phyloP scores from a whole-genome alignment of 1,140 invertebrate genomes.

The Oryzaephilus surinamensis region DNA sequence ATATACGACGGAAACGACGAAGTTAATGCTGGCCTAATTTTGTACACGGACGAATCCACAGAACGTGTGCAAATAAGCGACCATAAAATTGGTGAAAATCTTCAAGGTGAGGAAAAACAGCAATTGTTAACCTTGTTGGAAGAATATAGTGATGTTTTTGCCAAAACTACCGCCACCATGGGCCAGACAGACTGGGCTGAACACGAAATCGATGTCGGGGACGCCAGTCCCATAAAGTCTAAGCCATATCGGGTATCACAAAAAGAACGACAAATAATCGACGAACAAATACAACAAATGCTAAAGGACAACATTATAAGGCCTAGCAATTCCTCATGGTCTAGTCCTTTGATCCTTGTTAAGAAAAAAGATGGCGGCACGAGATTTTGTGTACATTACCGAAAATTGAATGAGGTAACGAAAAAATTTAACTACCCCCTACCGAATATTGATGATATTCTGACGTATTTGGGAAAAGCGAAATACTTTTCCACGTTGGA shows the following conservation, averaged over 20 bases:
- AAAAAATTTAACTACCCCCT: background rate
- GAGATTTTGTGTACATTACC: conserved; percentile 5
- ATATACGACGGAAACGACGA: no score
- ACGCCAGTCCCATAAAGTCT: conserved; percentile 13
- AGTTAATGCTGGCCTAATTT: no score
- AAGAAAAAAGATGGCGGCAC: conserved; percentile 6
- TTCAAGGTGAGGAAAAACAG: no score
- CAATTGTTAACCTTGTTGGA: no score
- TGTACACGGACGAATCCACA: no score
- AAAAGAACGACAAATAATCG: conserved; percentile 17
- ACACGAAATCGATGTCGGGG: background rate
- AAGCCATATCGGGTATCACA: conserved; percentile 20
- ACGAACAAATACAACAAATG: conserved; percentile 19
- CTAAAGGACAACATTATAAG: conserved; percentile 3
- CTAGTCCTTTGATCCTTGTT: conserved; percentile 9
- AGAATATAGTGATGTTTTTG: background rate
- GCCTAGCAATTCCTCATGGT: conserved; percentile 8
- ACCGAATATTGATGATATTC: background rate
- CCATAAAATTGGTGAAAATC: no score
- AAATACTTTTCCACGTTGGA: conserved; percentile 24
- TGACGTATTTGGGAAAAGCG: background rate
- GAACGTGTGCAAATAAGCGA: no score
- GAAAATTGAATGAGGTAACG: conserved; percentile 5
- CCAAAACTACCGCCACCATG: background rate
- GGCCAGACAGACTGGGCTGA: background rate